These are phyloP conservation scores for Centropus unirufus DNA, from an alignment of 2,113 vertebrate species.

Conservation along the genomic window DNA sequence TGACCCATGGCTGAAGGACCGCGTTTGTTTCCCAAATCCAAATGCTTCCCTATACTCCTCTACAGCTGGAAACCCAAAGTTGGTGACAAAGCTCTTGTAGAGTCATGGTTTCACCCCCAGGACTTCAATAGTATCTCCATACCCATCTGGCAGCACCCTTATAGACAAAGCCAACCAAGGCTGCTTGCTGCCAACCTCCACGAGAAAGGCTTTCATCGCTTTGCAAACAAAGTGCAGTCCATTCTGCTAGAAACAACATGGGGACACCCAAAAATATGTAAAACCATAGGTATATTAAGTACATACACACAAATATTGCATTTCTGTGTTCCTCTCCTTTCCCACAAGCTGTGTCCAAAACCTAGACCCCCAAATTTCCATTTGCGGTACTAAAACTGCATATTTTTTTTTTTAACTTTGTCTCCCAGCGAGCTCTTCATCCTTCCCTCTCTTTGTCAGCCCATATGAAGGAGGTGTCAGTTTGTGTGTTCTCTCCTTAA, in stretches of 20 bases:
- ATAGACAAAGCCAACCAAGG: not conserved
- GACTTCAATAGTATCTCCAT: not conserved
- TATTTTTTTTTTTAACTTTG: not conserved
- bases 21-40: not conserved
- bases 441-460: not conserved
- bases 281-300: rapidly evolving
- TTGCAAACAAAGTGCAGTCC: not conserved
- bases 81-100: rapidly evolving
- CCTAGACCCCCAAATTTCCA: not conserved
- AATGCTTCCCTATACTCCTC: not conserved
- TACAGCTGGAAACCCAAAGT: not conserved
- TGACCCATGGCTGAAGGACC: not conserved
- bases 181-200: not conserved
- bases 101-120: not conserved
- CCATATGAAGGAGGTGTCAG: not conserved
- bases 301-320: not conserved
- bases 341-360: not conserved
- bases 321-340: not conserved
- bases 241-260: not conserved
- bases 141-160: not conserved
- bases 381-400: rapidly evolving
- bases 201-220: not conserved
- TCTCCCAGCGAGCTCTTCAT: rapidly evolving
- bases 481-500: not conserved
- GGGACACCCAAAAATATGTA: not conserved